These are phyloP conservation scores for Erynnis tages DNA, from an alignment of 2,888 invertebrate genomes.

Conservation along the genomic window DNA sequence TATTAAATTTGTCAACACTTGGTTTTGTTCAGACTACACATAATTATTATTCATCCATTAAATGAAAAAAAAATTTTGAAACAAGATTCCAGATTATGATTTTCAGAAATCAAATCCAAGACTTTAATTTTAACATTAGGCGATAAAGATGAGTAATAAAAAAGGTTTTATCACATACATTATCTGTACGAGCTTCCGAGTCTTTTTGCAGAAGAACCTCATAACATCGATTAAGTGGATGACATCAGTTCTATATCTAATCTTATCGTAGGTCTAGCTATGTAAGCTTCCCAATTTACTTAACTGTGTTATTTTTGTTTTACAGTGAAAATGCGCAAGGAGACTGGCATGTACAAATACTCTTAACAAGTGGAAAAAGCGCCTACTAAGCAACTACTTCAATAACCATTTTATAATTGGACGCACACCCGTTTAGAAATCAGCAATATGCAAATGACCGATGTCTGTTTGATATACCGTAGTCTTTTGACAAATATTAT, in stretches of 20 bases:
- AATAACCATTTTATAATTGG: neutral
- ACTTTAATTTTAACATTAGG: too few relatives aligned
- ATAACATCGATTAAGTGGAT: constrained; percentile 4
- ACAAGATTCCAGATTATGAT: too few relatives aligned
- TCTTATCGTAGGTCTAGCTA: constrained; percentile 12
- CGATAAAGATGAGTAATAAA: too few relatives aligned
- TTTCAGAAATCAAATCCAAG: too few relatives aligned
- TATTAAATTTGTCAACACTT: too few relatives aligned
- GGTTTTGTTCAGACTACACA: too few relatives aligned
- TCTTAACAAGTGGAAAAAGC: constrained; percentile 46
- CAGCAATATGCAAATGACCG: neutral
- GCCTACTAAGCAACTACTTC: constrained; percentile 1
- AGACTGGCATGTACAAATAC: constrained; percentile 76
- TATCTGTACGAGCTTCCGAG: neutral
- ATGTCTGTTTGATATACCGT: neutral
- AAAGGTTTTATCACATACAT: too few relatives aligned
- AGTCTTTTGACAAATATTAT: neutral
- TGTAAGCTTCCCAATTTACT: neutral
- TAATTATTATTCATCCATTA: too few relatives aligned
- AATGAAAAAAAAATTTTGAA: too few relatives aligned
- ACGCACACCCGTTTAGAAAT: neutral
- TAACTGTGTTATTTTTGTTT: constrained; percentile 41
- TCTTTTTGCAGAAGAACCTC: constrained; percentile 1
- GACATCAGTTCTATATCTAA: constrained; percentile 20
- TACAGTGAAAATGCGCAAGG: constrained; percentile 77